Evolutionary conservation across 2,797 vertebrate genomes (phyloP).

Genomic region (Rhabdomys pumilio): DNA sequence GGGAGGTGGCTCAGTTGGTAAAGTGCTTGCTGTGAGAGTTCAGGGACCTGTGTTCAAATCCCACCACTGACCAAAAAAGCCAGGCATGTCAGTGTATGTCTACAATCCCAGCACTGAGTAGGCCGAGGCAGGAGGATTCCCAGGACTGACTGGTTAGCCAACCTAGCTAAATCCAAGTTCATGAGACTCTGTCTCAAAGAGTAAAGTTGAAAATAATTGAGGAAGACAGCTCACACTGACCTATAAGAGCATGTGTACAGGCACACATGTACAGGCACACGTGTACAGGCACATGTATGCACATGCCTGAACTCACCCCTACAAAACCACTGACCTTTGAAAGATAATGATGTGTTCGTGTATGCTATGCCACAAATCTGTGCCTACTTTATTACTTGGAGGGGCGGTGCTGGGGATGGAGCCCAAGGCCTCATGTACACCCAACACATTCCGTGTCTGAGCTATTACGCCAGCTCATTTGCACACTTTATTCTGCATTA

Average conservation of each 20-base stretch:
- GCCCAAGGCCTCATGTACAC: too few relatives aligned
- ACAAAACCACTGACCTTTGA: background rate
- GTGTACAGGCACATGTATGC: background rate
- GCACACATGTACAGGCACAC: background rate
- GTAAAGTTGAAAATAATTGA: background rate
- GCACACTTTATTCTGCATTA: background rate
- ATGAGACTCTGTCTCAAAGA: background rate
- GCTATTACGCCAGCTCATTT: background rate
- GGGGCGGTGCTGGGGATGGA: too few relatives aligned
- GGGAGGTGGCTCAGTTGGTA: background rate
- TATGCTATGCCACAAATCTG: fast-evolving
- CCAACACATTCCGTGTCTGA: background rate
- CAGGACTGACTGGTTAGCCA: background rate
- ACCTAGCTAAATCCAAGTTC: background rate
- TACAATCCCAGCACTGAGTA: background rate
- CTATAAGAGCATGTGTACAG: background rate
- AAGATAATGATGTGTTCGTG: background rate
- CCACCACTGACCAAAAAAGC: background rate
- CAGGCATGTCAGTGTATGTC: background rate
- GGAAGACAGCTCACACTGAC: background rate
- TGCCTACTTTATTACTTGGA: too few relatives aligned
- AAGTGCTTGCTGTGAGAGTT: background rate
- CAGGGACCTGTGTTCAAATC: background rate
- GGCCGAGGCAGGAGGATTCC: background rate
- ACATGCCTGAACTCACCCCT: fast-evolving